Evolutionary conservation across 2,797 vertebrate species (phyloP), one percentile per base, ranked within the genome.

Genomic region (Rhincodon typus): DNA sequence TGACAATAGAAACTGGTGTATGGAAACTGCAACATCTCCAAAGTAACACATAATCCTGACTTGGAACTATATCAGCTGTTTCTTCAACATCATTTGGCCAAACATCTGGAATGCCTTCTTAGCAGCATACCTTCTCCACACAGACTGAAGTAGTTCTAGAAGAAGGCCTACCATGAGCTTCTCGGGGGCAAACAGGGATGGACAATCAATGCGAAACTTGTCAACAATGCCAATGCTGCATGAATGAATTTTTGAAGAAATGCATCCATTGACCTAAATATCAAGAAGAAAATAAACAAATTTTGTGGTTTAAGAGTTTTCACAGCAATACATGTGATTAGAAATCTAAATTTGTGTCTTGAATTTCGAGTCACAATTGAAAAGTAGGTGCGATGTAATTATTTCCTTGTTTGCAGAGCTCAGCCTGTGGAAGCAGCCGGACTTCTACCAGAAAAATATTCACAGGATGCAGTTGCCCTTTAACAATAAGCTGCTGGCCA

Each of bases 391-490:
- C 25, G 77, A 30, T 74, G 87, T 10, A 95, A 0, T 50, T 66
- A 0, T 70, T 96, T 66, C 34, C 30, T 19, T 38, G 12, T 95
- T 84, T 95, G 69, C 96, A 99, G 99, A 99, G 97, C 97, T 99
- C 94, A 98, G 98, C 96, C 98, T 98, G 96, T 99, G 99, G 99
- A 97, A 97, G 84, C 98, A 98, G 95, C 98, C 98, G 0, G 98
- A 98, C 96, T 99, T 99, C 97, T 99, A 99, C 0, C 98, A 99
- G 97, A 97, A 97, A 95, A 98, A 99, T 0, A 98, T 99, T 95
- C 99, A 99, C 96, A 98, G 99, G 82, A 98, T 99, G 97, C 99
- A 99, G 97, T 98, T 99, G 94, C 98, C 99, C 0, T 99, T 99
- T 96, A 98, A 99, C 0, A 98, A 97, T 94, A 99, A 99, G 94